Base-by-base conservation (phyloP, 2,797 vertebrate genomes). In the Hephaestus fuliginosus region DNA sequence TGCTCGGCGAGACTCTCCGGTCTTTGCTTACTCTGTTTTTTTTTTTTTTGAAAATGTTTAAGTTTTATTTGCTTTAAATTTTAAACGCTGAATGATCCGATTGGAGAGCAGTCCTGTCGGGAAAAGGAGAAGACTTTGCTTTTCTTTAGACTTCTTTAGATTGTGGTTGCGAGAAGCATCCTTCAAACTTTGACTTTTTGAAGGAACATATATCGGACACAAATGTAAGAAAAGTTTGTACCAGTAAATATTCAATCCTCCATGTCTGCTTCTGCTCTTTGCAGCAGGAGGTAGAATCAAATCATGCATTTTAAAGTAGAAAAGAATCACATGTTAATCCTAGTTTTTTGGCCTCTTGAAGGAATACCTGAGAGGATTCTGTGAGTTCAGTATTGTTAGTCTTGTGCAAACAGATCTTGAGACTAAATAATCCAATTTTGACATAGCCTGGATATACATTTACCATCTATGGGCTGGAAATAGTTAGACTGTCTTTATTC, bases 351-450 rank as follows among this genome's bases (percentile, higher is more conserved):
- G 2, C 41, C 33, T 53, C 33, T 58, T 12, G n/a, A 49, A 66
- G 7, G 53, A 17, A 33, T 4, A 33, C 28, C 43, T 8, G 10
- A 63, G 7, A 41, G 25, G 48, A 51, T 18, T 52, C 5, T 65
- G 44, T 25, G 25, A 4, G 14, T 7, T 18, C 3, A 43, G 48
- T 57, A 58, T 61, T 43, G 33, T 28, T 7, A 56, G n/a, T 22
- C 6, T 7, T n/a, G 2, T 68, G 17, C 28, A 62, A 63, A 51
- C 46, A 53, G 8, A 46, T n/a, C 7, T 30, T 2, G 0, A 80
- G n/a, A 85, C 62, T 62, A 80, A 82, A 82, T 76, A 77, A 48
- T 20, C 28, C 3, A 9, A 4, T 52, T 13, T 22, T 13, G 36
- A 48, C 2, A 25, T 15, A 4, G 11, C 20, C n/a, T 60, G 46